Conservation (phyloP, 2,888 invertebrate species). For the Drosophila histrio region DNA sequence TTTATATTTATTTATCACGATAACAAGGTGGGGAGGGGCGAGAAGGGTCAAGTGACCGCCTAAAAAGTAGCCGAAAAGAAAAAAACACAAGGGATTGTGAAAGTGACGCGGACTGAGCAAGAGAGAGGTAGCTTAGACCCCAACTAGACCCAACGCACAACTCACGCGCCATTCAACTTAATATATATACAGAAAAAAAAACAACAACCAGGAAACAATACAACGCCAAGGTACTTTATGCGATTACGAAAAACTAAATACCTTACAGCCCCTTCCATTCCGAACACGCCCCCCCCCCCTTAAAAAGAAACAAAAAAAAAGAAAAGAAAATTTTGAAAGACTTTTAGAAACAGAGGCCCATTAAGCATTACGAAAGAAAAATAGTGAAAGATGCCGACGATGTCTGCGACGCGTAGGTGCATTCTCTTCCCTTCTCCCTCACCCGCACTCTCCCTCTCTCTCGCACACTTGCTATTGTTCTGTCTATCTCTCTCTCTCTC, state of each 20-base stretch:
- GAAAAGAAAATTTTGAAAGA: slow-evolving; percentile 21
- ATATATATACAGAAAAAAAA: no score
- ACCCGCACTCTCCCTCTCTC: background rate
- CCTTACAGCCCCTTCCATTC: background rate
- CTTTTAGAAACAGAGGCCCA: slow-evolving; percentile 8
- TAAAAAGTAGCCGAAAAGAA: background rate
- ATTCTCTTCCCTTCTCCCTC: background rate
- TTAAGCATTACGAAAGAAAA: slow-evolving; percentile 53
- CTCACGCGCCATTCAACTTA: slow-evolving; percentile 8
- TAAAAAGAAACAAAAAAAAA: background rate
- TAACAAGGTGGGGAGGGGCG: slow-evolving; percentile 29
- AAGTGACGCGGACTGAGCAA: slow-evolving; percentile 20
- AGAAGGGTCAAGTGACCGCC: slow-evolving; percentile 7
- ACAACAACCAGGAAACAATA: slow-evolving; percentile 29
- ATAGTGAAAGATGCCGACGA: slow-evolving; percentile 44
- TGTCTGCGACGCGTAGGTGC: slow-evolving; percentile 20
- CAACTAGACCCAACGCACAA: slow-evolving; percentile 12
- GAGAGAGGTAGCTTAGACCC: background rate
- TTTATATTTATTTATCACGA: slow-evolving; percentile 53
- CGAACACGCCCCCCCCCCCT: background rate
- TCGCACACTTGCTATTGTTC: background rate
- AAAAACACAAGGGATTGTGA: slow-evolving; percentile 38
- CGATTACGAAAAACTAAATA: slow-evolving; percentile 25
- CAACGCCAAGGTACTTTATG: slow-evolving; percentile 9
- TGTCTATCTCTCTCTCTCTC: slow-evolving; percentile 1